A percentile compares a stretch with the other conserved stretches of the same genome.
Evolutionary conservation across 2,888 invertebrate genomes (phyloP).

Genomic region (Synergus laeviventris): DNA sequence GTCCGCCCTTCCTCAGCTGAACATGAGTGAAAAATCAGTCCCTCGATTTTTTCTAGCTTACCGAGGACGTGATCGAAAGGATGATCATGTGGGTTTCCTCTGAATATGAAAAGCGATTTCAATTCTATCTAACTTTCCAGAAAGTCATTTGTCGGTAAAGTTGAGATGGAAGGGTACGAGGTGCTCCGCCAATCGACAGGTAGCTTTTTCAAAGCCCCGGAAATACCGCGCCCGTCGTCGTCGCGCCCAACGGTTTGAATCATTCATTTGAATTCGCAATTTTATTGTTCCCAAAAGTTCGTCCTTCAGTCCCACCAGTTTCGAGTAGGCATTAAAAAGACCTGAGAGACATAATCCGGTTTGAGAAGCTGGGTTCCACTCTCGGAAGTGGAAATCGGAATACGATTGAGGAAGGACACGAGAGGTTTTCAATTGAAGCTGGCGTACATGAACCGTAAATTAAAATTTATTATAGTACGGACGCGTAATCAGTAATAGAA

Average conservation of each 20-base stretch:
- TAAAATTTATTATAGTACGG: background rate
- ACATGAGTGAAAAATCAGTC: background rate
- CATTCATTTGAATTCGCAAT: conserved; percentile 39
- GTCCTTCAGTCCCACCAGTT: conserved; percentile 21
- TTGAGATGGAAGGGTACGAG: background rate
- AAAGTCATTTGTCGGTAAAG: background rate
- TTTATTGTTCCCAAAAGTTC: conserved; percentile 55
- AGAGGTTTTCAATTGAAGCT: background rate
- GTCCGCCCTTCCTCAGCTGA: conserved; percentile 50
- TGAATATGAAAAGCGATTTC: background rate
- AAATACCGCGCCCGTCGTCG: conserved; percentile 73
- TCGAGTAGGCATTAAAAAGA: background rate
- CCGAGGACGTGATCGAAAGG: background rate
- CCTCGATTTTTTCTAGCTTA: background rate
- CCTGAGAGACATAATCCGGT: background rate
- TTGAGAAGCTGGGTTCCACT: background rate
- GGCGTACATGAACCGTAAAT: background rate
- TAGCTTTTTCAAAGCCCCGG: conserved; percentile 65
- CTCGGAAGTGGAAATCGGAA: background rate
- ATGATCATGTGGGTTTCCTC: background rate
- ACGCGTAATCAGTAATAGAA: background rate
- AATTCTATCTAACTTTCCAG: background rate
- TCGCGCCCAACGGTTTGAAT: conserved; percentile 56
- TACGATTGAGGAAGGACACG: background rate
- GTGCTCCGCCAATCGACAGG: conserved; percentile 59